Evolutionary conservation across 2,888 invertebrate genomes (phyloP).

Genomic region (Cerceris ruficornis): DNA sequence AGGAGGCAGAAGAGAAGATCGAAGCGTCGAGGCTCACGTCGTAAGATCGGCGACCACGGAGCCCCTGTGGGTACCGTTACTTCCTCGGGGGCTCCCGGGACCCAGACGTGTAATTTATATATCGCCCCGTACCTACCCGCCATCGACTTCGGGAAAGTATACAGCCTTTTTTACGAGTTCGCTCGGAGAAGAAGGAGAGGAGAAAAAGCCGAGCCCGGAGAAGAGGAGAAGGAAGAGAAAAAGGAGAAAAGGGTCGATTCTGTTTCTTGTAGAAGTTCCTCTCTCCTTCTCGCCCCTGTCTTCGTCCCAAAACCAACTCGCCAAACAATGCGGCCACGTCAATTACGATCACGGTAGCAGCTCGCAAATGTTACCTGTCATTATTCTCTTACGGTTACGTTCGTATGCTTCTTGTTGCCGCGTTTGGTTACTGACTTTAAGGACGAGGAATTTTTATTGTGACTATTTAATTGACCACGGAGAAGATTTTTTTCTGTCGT

Average conservation of each 20-base stretch:
- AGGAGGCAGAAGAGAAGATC: constrained; percentile 35
- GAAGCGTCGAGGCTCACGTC: constrained; percentile 47
- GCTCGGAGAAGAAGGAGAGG: constrained; percentile 37
- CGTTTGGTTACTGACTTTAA: constrained; percentile 27
- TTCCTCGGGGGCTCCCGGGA: constrained; percentile 74
- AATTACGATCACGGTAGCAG: constrained; percentile 75
- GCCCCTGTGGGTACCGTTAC: constrained; percentile 74
- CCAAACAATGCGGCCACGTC: constrained; percentile 67
- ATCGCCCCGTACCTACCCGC: constrained; percentile 72
- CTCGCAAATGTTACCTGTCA: constrained; percentile 67
- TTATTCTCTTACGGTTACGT: constrained; percentile 59
- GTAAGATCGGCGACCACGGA: constrained; percentile 68
- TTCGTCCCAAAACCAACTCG: constrained; percentile 32
- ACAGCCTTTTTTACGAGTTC: constrained; percentile 66
- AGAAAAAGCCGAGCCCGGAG: constrained; percentile 5
- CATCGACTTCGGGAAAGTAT: constrained; percentile 62
- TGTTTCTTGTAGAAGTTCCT: constrained; percentile 18
- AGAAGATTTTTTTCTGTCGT: neutral
- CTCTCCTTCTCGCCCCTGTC: constrained; percentile 39
- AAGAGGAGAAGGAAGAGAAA: constrained; percentile 37
- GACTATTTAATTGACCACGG: constrained; percentile 41
- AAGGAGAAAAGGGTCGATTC: constrained; percentile 18
- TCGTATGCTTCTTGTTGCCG: constrained; percentile 34
- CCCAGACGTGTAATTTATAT: constrained; percentile 80
- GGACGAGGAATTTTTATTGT: constrained; percentile 25